Base-by-base conservation (phyloP, 2,797 vertebrate genomes). In the Caiman crocodilus region DNA sequence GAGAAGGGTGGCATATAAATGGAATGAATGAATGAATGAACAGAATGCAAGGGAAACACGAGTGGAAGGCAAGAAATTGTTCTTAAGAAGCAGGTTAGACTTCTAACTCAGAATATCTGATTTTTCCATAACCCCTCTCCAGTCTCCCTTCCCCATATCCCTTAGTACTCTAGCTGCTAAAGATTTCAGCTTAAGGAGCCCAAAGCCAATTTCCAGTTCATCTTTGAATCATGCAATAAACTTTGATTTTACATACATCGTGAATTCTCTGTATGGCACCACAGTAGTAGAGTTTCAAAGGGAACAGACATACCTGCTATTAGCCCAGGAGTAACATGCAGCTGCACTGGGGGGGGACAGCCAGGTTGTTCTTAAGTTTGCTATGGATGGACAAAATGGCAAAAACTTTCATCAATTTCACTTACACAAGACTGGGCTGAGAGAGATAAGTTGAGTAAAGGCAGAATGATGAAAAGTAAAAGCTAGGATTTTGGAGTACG, bases 341-440 rank as follows among this genome's bases (percentile, higher is more conserved):
- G 90, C 74, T 93, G 83, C 85, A 79, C 82, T 89, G 61, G 88
- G 86, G 63, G 63, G 71, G 42, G 83, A 69, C 60, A 89, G 84
- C 81, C 0, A 0, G 76, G 79, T 61, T 61, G 23, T 21, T 61
- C 26, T 61, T 61, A 26, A 61, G 23, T 84, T 84, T 82, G 77
- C 55, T 79, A 64, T 0, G 90, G 74, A 76, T 56, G 23, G 3
- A 87, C 82, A 78, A 92, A 87, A 60, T 83, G 95, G 84, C 92
- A 96, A 92, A 92, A 90, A 88, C 7, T 12, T 91, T 73, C 93
- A 90, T 91, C 93, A 92, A 87, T 79, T 85, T 81, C 75, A 79
- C 75, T 18, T 82, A 75, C 17, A 94, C 65, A 10, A 75, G 58
- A 76, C 76, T 25, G 84, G 79, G 58, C 10, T 64, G 73, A 6